Base-by-base conservation (phyloP, 2,888 invertebrate species). In the Machimus atricapillus region DNA sequence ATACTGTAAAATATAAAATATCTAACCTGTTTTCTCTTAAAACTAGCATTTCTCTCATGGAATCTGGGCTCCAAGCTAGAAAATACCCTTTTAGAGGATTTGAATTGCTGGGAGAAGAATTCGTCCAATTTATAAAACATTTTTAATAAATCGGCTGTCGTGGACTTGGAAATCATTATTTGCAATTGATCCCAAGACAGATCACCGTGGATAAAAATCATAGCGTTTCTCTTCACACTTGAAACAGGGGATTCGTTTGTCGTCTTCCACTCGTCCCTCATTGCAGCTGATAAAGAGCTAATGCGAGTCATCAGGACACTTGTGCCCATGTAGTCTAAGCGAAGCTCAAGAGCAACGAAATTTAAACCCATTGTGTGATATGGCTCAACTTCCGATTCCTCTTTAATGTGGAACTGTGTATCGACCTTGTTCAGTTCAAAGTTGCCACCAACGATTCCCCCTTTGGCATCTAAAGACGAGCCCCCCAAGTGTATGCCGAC, bases 291-390 rank as follows among this genome's bases (percentile, higher is more conserved):
- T 89, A 98, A 94, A 16, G 95, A 94, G 89, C 97, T 97, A 78
- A 98, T 97, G 82, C 98, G 94, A 12, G 96, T 96, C 96, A 99
- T 97, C 88, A 99, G 93, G 87, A 98, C 98, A 58, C 97, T 96
- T n/a, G 98, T 97, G 88, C 98, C 98, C 99, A 99, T 99, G 94
- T 99, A 99, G 93, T 99, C 99, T 87, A 99, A 94, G 27, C 98
- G 95, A 89, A 98, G 94, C 93, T 99, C 98, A 82, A 98, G 93
- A 16, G 98, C 98, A 90, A 96, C 95, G 89, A 98, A 94, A 90
- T 96, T 95, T 88, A 97, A 92, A 78, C 97, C 96, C 87, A 97
- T 94, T 83, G 96, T 96, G 92, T 98, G 98, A 90, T 97, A 96
- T 0, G 98, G 98, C 92, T 97, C 97, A 89, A 96, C 95, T 85